phyloP scores from a whole-genome alignment of 2,797 vertebrate genomes.

The Gephyroberyx darwinii region DNA sequence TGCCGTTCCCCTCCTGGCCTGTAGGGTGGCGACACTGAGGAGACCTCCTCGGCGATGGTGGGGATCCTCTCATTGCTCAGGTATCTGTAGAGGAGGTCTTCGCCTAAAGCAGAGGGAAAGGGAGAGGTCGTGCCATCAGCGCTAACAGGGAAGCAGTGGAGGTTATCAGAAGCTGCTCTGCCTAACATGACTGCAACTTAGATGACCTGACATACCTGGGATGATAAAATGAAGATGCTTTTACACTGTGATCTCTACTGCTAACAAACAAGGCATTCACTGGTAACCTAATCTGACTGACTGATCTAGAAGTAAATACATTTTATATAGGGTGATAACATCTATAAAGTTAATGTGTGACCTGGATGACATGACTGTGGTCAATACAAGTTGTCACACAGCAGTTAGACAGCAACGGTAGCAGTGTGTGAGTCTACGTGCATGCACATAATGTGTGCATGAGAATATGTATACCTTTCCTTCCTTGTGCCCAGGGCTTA shows the following conservation, averaged over 20 bases:
- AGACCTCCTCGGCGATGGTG: constrained; percentile 88
- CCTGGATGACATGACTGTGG: too few relatives aligned
- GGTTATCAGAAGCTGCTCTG: neutral
- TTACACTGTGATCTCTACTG: neutral
- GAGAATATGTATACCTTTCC: constrained; percentile 81
- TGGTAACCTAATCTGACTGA: neutral
- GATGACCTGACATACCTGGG: neutral
- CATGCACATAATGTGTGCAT: neutral
- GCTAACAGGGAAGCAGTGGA: too few relatives aligned
- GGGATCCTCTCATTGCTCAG: constrained; percentile 94
- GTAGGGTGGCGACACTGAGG: constrained; percentile 75
- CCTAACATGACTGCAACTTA: neutral
- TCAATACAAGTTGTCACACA: neutral
- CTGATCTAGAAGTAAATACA: neutral
- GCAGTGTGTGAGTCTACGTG: neutral
- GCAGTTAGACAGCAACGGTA: neutral
- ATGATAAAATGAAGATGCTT: neutral
- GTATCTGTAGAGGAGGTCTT: constrained; percentile 90
- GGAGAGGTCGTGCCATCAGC: neutral
- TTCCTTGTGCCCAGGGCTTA: constrained; percentile 86
- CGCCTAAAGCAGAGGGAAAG: constrained; percentile 75
- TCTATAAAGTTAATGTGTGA: too few relatives aligned
- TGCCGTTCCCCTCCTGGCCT: constrained; percentile 83
- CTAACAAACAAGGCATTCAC: neutral
- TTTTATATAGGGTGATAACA: neutral